Evolutionary conservation across 2,113 vertebrate genomes (phyloP).

Genomic region (Irena cyanogastra): DNA sequence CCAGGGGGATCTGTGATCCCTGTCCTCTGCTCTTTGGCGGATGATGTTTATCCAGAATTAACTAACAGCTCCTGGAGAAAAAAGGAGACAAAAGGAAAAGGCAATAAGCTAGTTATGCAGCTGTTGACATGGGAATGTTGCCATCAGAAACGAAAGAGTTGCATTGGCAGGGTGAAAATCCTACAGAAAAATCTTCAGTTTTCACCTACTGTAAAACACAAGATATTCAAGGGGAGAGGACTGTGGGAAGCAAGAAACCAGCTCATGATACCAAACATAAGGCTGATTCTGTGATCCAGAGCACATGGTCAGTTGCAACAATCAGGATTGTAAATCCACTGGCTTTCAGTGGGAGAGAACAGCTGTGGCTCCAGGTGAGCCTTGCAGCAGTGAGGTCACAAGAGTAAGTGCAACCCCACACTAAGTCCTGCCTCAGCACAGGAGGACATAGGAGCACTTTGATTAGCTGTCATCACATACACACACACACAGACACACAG

Average conservation of each 20-base stretch:
- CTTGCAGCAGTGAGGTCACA: neutral
- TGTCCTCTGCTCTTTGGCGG: neutral
- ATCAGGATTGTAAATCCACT: neutral
- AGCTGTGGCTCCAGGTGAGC: neutral
- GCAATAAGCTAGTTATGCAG: neutral
- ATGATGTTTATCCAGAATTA: constrained; percentile 49
- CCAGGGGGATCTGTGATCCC: neutral
- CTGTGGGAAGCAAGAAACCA: neutral
- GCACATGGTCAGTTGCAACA: fast-evolving
- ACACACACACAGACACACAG: neutral
- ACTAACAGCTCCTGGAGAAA: constrained; percentile 56
- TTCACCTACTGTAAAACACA: neutral
- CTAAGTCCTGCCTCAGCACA: neutral
- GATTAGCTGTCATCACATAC: neutral
- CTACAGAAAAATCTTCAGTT: neutral
- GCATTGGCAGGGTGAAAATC: neutral
- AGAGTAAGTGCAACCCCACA: neutral
- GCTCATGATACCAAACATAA: neutral
- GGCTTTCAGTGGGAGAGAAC: neutral
- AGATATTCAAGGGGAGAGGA: neutral
- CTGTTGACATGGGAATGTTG: neutral
- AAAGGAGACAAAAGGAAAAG: constrained; percentile 20
- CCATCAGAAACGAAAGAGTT: neutral
- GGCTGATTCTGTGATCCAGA: neutral
- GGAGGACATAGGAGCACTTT: neutral